A percentile compares a stretch with the other conserved stretches of the same genome.
These are phyloP conservation scores for Semnopithecus entellus DNA, from an alignment of 2,113 vertebrate species.

Conservation along the genomic window DNA sequence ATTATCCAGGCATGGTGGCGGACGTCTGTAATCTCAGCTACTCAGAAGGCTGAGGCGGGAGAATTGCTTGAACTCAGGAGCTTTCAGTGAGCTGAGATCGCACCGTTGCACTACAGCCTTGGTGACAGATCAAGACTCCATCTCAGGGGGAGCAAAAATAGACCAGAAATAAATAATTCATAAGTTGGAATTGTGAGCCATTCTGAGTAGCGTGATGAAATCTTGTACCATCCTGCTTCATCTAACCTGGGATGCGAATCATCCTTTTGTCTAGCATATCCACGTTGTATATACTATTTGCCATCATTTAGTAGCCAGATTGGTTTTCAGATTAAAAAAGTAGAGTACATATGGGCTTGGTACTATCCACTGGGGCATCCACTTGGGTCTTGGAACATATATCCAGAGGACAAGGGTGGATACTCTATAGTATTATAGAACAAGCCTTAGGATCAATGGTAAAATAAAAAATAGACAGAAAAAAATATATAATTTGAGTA, in stretches of 20 bases:
- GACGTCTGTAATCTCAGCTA: too few species aligned
- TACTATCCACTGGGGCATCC: background rate
- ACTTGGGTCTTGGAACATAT: background rate
- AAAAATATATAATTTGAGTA: background rate
- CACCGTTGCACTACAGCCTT: too few species aligned
- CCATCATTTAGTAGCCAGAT: background rate
- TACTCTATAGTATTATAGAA: background rate
- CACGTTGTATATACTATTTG: background rate
- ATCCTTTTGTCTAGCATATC: background rate
- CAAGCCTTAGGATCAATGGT: background rate
- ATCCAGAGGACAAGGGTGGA: background rate
- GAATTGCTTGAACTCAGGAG: too few species aligned
- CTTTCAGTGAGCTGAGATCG: too few species aligned
- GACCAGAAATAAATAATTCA: background rate
- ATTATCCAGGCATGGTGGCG: too few species aligned
- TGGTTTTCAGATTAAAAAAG: background rate
- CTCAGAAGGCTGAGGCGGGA: too few species aligned
- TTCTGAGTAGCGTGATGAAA: background rate
- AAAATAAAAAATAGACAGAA: constrained; percentile 16
- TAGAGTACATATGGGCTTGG: background rate
- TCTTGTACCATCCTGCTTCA: background rate
- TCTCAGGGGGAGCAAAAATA: too few species aligned
- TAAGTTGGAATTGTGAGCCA: background rate
- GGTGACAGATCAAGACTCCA: too few species aligned
- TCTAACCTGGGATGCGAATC: background rate